phyloP scores from a whole-genome alignment of 2,113 vertebrate species.

The Phyllostomus discolor region DNA sequence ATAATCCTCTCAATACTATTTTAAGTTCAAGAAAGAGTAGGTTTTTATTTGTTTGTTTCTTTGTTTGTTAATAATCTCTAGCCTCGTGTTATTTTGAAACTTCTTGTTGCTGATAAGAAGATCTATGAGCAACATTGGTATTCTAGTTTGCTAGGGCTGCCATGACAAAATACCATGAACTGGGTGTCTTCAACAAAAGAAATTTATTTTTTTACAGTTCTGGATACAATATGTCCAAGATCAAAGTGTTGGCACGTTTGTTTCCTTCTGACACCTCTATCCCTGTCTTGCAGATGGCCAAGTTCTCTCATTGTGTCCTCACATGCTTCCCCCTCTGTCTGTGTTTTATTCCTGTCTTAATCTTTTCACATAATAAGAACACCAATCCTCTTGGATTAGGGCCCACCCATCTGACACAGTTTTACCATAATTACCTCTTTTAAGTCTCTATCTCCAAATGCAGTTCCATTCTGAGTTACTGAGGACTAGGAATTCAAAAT shows the following conservation, averaged over 20 bases:
- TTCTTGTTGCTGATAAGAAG: neutral
- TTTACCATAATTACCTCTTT: neutral
- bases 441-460: neutral
- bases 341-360: neutral
- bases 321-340: neutral
- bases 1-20: constrained; percentile 35
- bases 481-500: neutral
- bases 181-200: neutral
- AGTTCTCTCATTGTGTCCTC: neutral
- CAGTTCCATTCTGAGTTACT: neutral
- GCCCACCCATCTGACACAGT: neutral
- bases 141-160: neutral
- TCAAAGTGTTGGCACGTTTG: neutral
- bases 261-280: neutral
- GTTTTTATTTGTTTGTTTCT: neutral
- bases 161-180: neutral
- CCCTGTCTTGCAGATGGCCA: neutral
- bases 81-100: neutral
- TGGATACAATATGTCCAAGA: neutral
- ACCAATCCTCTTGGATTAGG: neutral
- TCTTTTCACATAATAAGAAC: neutral
- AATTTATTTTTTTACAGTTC: neutral
- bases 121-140: neutral
- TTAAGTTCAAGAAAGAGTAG: neutral
- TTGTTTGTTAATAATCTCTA: neutral